These are phyloP conservation scores for Epinotia ramella DNA, from an alignment of 2,888 invertebrate species.

Conservation along the genomic window DNA sequence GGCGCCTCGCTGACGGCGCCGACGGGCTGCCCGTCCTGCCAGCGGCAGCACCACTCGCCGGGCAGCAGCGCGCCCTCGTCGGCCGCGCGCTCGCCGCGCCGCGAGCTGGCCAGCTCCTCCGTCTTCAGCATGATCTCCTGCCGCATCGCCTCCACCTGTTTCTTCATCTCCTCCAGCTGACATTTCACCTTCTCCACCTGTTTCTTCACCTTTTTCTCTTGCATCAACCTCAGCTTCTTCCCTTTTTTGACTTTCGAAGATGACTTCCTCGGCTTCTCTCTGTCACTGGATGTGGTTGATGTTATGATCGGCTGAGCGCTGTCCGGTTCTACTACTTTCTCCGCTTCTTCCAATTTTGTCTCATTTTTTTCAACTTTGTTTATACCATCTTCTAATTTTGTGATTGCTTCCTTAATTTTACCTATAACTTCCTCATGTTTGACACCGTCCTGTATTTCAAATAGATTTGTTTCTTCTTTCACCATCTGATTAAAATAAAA, in stretches of 20 bases:
- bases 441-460: conserved; percentile 67
- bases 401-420: conserved; percentile 76
- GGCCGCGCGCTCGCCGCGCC: conserved; percentile 53
- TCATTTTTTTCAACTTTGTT: conserved; percentile 56
- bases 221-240: conserved; percentile 64
- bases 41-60: conserved; percentile 88
- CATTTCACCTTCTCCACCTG: conserved; percentile 72
- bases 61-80: conserved; percentile 68
- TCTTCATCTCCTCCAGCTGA: conserved; percentile 73
- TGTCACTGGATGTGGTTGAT: conserved; percentile 19
- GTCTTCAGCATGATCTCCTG: conserved; percentile 67
- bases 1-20: conserved; percentile 81
- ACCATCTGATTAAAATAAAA: conserved; percentile 58
- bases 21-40: conserved; percentile 89
- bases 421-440: conserved; percentile 72
- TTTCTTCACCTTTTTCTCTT: conserved; percentile 70
- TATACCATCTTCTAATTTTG: conserved; percentile 72
- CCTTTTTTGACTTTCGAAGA: conserved; percentile 67
- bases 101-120: conserved; percentile 54
- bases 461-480: conserved; percentile 70
- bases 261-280: conserved; percentile 48
- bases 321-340: conserved; percentile 47
- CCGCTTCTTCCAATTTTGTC: conserved; percentile 48
- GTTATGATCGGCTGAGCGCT: conserved; percentile 17
- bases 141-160: conserved; percentile 73